These are phyloP conservation scores for Heliconius erato DNA, from an alignment of 2,888 invertebrate genomes.

Conservation along the genomic window DNA sequence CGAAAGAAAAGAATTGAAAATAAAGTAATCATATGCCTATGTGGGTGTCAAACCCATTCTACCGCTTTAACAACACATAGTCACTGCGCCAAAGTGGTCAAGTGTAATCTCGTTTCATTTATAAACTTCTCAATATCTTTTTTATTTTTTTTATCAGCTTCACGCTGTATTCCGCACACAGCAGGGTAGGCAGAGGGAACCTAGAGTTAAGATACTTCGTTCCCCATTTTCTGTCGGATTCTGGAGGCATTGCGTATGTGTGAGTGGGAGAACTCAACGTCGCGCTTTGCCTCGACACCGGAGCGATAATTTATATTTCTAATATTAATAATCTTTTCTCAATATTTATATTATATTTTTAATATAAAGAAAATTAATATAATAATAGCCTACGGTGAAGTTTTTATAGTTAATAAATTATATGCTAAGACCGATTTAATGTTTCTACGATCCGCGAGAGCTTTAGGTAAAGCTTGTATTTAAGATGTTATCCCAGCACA, in stretches of 20 bases:
- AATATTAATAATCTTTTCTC: not conserved
- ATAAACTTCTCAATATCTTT: no score
- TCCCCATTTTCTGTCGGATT: no score
- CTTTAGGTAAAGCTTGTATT: not conserved
- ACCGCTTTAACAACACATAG: not conserved
- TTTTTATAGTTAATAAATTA: slow-evolving; percentile 6
- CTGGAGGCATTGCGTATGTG: no score
- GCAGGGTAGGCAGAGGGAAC: no score
- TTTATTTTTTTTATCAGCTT: no score
- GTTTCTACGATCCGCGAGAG: not conserved
- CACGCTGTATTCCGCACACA: no score
- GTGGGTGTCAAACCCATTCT: not conserved
- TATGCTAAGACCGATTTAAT: not conserved
- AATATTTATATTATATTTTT: slow-evolving; percentile 1
- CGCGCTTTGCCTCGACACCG: no score
- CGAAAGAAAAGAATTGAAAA: no score
- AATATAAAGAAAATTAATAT: not conserved
- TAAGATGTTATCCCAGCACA: not conserved
- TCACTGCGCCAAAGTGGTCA: not conserved
- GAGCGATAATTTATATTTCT: no score
- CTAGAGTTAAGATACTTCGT: no score
- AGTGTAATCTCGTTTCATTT: not conserved
- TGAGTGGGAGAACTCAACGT: no score
- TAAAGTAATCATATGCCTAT: not conserved
- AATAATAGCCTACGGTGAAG: not conserved